These are phyloP conservation scores for Macaca mulatta DNA, from an alignment of 2,113 vertebrate species.

Conservation along the genomic window DNA sequence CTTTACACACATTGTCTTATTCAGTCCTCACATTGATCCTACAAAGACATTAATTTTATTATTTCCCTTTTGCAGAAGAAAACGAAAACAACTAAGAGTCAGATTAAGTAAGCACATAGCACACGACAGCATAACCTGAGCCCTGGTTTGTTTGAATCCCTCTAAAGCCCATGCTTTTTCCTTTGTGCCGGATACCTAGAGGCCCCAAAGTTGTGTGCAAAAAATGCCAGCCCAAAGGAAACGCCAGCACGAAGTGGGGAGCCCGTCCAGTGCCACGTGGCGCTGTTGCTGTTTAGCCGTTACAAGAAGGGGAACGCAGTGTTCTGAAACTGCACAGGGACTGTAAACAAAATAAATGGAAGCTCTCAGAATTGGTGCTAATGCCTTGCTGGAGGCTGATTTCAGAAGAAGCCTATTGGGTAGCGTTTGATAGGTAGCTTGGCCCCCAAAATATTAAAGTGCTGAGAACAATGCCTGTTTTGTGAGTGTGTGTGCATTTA, in stretches of 20 bases:
- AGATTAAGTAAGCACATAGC: background rate
- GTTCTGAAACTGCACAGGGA: slow-evolving; percentile 32
- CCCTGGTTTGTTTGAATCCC: background rate
- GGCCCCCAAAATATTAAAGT: background rate
- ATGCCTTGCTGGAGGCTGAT: slow-evolving; percentile 8
- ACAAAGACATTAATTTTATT: background rate
- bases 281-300: background rate
- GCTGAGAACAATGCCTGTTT: background rate
- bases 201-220: background rate
- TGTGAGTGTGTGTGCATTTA: background rate
- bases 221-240: background rate
- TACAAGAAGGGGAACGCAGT: slow-evolving; percentile 1
- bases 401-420: slow-evolving; percentile 28
- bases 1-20: background rate
- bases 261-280: rapidly evolving
- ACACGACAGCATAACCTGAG: background rate
- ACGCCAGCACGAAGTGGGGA: background rate
- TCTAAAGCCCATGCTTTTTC: background rate
- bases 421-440: background rate
- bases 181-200: background rate
- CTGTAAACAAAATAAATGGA: slow-evolving; percentile 30
- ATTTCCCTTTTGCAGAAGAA: slow-evolving; percentile 1
- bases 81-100: background rate
- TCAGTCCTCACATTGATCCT: background rate
- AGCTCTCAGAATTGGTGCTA: slow-evolving; percentile 42